A percentile compares a stretch with the other conserved stretches of the same genome.
Conservation (phyloP, 2,797 vertebrate genomes). For the Neosilurus mollespiculum region DNA sequence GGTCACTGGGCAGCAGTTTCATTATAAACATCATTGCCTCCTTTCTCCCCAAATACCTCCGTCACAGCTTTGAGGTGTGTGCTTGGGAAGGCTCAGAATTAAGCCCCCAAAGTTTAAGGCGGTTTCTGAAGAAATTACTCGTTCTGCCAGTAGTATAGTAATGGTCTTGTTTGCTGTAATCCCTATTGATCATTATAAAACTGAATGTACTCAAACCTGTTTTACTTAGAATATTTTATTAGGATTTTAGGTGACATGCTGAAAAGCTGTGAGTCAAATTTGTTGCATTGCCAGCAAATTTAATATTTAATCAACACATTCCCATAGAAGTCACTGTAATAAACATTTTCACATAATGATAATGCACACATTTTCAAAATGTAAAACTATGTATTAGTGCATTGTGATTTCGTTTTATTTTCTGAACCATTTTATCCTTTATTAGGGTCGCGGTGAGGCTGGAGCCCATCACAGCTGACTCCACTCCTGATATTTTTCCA, state of each 20-base stretch:
- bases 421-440: too few species aligned
- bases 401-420: too few species aligned
- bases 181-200: not conserved
- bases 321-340: not conserved
- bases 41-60: not conserved
- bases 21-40: constrained; percentile 28
- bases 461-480: too few species aligned
- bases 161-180: not conserved
- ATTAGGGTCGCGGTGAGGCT: too few species aligned
- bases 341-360: not conserved
- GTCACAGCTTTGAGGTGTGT: not conserved
- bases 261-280: not conserved
- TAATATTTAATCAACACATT: not conserved
- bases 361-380: not conserved
- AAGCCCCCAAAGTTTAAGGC: not conserved
- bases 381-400: too few species aligned
- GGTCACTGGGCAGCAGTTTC: constrained; percentile 19
- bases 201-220: not conserved
- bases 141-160: not conserved
- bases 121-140: not conserved
- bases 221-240: not conserved
- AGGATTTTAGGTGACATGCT: not conserved
- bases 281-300: not conserved
- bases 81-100: not conserved
- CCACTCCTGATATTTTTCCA: too few species aligned